Evolutionary conservation across 53 echinoderm and acorn worm genomes (phyloP), one percentile per base, ranked within the genome.

Genomic region (Luidia sarsii): DNA sequence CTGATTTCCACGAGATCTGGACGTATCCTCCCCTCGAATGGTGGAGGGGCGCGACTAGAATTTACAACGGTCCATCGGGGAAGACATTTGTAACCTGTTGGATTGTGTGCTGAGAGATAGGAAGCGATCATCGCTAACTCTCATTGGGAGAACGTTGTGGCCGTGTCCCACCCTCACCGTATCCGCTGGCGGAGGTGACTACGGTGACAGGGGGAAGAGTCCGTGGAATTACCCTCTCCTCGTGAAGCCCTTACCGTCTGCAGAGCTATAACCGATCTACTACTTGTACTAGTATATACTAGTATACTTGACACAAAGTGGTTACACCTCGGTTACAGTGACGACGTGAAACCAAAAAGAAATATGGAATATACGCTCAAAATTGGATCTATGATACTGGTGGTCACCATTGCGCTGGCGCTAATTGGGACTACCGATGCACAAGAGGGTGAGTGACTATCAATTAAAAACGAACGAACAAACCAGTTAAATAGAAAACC

Each of bases 111-210:
- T 22, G 3, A 16, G 21, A 54, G 7, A 54, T 54, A 22, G 21
- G 21, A 21, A 14, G 54, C 8, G 9, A 54, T 54, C 22, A n/a
- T 54, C 15, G 8, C 19, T 22, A 54, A 0, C 54, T 23, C 9
- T 21, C n/a, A 21, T 49, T 49, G 20, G 23, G 22, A 54, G 22
- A 23, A 54, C n/a, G 4, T 54, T 5, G 54, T 18, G 25, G n/a
- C 7, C 59, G 59, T 18, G 30, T 31, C 33, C 3, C 28, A 0
- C 33, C 37, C 54, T 18, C 33, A 36, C 71, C 71, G 56, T 74
- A 39, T 74, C 74, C 74, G 74, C 74, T 39, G 74, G 74, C 74
- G 74, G 74, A 74, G 64, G 64, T 38, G 0, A 19, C n/a, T 3
- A 7, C 24, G 61, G 4, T 16, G 32, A 39, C 32, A 16, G 33